Conservation (phyloP, 2,888 invertebrate genomes). For the Eupithecia vulgata region DNA sequence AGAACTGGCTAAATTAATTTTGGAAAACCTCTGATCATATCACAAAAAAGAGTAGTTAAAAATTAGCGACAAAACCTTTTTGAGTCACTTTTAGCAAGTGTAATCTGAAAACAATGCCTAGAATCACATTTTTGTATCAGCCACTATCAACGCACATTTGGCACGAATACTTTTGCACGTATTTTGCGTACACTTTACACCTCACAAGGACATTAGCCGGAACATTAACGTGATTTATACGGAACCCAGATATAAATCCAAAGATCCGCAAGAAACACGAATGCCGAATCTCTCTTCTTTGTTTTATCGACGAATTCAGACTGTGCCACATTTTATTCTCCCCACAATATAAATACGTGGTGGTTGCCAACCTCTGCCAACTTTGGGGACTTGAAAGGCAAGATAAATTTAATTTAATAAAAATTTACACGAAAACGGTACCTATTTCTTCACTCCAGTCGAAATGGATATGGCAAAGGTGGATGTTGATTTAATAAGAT, state of each 20-base stretch:
- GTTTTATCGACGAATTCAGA: conserved; percentile 50
- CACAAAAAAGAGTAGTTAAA: background rate
- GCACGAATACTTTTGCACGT: conserved; percentile 50
- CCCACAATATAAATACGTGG: conserved; percentile 32
- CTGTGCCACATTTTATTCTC: conserved; percentile 37
- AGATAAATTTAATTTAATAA: conserved; percentile 1
- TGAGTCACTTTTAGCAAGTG: background rate
- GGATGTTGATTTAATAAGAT: background rate
- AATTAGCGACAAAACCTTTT: background rate
- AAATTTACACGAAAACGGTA: background rate
- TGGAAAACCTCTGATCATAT: background rate
- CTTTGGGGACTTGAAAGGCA: background rate
- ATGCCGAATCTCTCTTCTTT: conserved; percentile 63
- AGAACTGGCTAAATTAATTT: background rate
- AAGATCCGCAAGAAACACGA: conserved; percentile 60
- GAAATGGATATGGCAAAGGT: background rate
- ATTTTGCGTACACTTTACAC: conserved; percentile 61
- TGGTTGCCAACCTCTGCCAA: conserved; percentile 24
- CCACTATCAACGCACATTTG: conserved; percentile 38
- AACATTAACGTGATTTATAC: conserved; percentile 76
- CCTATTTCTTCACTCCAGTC: background rate
- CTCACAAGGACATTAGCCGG: conserved; percentile 68
- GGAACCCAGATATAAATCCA: conserved; percentile 68
- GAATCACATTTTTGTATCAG: conserved; percentile 2
- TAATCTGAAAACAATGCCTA: background rate